Base-by-base conservation (phyloP, 2,113 vertebrate genomes). In the Dendrocopos noguchii region DNA sequence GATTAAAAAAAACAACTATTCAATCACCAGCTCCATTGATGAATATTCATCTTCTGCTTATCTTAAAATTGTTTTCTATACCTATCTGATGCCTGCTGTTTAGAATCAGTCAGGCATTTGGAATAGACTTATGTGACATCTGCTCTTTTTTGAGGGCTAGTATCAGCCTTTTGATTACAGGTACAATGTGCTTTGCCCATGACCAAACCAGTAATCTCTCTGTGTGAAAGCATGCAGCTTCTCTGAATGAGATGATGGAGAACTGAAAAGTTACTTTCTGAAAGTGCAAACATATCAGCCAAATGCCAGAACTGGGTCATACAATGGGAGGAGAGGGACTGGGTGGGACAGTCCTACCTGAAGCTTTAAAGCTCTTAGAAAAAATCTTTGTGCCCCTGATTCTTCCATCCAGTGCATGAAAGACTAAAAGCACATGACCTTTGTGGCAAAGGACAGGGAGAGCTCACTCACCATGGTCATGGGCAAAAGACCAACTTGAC, bases 1-100 rank as follows among this genome's bases (percentile, higher is more conserved):
- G 78, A 97, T 84, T 96, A 15, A 44, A 44, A 94, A 94, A 95
- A 68, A 95, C 8, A 78, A 25, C 53, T 74, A 29, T 90, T 96
- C 64, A 86, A 93, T 94, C 75, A 95, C 52, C 50, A 91, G 5
- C 22, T 66, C 22, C 56, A 72, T 44, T 46, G 53, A 81, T 93
- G 63, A 96, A 95, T 95, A 96, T 94, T 95, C 78, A 88, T 84
- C 47, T 87, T 92, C 67, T 0, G 0, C 19, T 91, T 92, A 65
- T 79, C 50, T 91, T 93, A 67, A 76, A 82, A 81, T 5, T 66
- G 27, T 27, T 75, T 94, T 87, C 64, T 12, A 33, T 60, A 81
- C 21, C 29, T 89, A 83, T 67, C 22, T 59, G 61, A 90, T 83
- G 28, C 34, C 82, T 42, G 1, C 28, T 92, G 42, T 57, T 65